These are phyloP conservation scores for Melanostoma mellinum DNA, from an alignment of 2,888 invertebrate species.

Conservation along the genomic window DNA sequence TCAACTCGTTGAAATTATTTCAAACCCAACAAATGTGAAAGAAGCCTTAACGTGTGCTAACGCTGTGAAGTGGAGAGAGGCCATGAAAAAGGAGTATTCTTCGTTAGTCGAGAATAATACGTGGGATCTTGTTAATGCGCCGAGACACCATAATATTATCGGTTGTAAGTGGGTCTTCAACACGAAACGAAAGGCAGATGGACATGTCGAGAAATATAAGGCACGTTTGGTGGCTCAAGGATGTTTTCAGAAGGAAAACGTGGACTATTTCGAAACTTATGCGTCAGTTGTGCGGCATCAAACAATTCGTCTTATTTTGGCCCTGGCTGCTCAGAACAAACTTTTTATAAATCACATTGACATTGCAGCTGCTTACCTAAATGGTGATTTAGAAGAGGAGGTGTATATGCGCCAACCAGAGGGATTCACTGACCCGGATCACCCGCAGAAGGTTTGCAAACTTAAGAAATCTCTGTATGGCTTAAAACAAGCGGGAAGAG, in stretches of 20 bases:
- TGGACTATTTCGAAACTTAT: too few relatives aligned
- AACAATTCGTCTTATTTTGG: too few relatives aligned
- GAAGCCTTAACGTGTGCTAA: too few relatives aligned
- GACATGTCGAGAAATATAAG: too few relatives aligned
- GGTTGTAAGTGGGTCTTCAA: constrained; percentile 28
- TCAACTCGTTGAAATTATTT: neutral
- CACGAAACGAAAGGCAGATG: too few relatives aligned
- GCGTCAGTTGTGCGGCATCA: too few relatives aligned
- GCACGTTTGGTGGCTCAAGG: too few relatives aligned
- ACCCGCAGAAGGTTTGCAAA: constrained; percentile 29
- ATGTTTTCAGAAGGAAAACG: too few relatives aligned
- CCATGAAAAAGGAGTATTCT: too few relatives aligned
- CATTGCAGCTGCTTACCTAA: constrained; percentile 52
- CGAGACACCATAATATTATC: constrained; percentile 58
- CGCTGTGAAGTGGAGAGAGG: too few relatives aligned
- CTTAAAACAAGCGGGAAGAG: constrained; percentile 52
- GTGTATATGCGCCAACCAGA: constrained; percentile 59
- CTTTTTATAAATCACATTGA: neutral
- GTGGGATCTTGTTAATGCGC: constrained; percentile 73
- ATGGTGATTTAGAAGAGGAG: constrained; percentile 59
- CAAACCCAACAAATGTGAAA: constrained; percentile 37
- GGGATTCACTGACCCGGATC: constrained; percentile 27
- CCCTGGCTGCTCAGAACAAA: constrained; percentile 3
- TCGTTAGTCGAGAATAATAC: constrained; percentile 71
- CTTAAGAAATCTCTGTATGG: constrained; percentile 34